Evolutionary conservation across 2,113 vertebrate genomes (phyloP).

Genomic region (Cervus canadensis): DNA sequence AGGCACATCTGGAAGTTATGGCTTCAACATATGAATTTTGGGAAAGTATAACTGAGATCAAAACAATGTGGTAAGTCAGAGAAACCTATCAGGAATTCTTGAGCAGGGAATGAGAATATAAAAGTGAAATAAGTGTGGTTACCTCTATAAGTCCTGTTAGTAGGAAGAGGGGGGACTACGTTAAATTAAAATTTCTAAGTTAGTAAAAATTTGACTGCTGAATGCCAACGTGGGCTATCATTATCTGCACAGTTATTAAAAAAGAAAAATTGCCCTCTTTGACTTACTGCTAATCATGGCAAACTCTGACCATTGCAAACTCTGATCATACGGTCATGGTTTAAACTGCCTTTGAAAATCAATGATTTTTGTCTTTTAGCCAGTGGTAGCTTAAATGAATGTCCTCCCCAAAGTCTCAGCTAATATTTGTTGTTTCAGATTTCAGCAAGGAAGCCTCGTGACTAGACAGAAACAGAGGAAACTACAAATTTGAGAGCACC

Average conservation of each 20-base stretch:
- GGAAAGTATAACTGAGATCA: neutral
- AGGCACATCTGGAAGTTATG: neutral
- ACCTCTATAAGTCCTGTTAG: neutral
- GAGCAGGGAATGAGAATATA: neutral
- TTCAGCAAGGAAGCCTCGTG: neutral
- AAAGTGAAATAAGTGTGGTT: neutral
- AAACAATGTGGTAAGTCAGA: neutral
- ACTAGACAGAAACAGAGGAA: neutral
- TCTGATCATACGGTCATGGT: conserved; percentile 2
- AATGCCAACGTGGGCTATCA: neutral
- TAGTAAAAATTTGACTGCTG: neutral
- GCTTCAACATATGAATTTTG: neutral
- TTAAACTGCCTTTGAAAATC: conserved; percentile 56
- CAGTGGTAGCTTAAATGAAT: neutral
- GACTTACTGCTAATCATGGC: neutral
- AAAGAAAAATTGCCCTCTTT: neutral
- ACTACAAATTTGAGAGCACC: neutral
- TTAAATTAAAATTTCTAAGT: neutral
- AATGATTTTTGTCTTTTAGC: conserved; percentile 22
- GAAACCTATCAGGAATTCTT: neutral
- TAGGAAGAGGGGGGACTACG: neutral
- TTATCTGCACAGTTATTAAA: neutral
- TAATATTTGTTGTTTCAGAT: neutral
- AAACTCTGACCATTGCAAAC: neutral
- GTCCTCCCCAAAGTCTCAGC: neutral